These are phyloP conservation scores for Gopherus evgoodei DNA, from an alignment of 2,113 vertebrate genomes.

Conservation along the genomic window DNA sequence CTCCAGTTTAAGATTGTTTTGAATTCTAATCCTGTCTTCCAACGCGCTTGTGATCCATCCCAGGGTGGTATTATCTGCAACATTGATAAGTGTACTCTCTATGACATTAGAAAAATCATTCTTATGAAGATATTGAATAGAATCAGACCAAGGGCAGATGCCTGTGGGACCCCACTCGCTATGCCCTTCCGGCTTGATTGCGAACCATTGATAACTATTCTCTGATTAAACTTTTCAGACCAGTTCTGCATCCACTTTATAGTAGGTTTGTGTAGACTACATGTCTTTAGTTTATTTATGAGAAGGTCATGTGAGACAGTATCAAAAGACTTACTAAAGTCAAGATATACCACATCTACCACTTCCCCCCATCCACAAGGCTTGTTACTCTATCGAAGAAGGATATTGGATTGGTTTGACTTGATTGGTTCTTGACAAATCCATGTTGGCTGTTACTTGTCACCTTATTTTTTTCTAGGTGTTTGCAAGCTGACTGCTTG, in stretches of 20 bases:
- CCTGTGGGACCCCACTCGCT: background rate
- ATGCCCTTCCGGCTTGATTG: background rate
- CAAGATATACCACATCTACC: background rate
- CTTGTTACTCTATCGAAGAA: background rate
- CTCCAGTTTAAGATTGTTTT: no score
- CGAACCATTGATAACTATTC: background rate
- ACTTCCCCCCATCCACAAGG: background rate
- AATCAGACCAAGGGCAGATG: background rate
- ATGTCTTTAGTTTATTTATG: background rate
- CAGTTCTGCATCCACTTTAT: background rate
- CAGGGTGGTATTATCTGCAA: no score
- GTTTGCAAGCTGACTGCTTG: background rate
- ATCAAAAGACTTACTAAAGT: background rate
- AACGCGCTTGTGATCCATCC: no score
- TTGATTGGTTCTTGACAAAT: background rate
- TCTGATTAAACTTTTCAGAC: background rate
- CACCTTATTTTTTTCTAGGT: background rate
- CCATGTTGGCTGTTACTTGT: background rate
- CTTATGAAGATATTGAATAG: background rate
- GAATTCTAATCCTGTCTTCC: no score
- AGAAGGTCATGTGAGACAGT: background rate
- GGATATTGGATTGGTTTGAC: background rate
- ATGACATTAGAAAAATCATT: background rate
- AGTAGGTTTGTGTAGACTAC: background rate
- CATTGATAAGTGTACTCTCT: no score